Conservation (phyloP, 1,140 invertebrate genomes). For the Leptinotarsa lineolata region DNA sequence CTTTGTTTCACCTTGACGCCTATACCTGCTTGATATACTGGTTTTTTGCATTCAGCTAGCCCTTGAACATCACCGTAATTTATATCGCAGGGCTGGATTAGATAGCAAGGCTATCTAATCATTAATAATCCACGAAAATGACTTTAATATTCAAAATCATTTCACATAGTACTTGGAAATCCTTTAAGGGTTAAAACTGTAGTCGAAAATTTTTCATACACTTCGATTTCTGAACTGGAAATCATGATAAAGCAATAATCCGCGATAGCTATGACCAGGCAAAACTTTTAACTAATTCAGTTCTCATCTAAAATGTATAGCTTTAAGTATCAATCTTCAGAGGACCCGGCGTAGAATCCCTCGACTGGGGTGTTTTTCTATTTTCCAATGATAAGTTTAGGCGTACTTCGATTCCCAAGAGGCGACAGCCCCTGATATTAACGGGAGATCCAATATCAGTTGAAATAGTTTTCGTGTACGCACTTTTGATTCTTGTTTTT, state of each 20-base stretch:
- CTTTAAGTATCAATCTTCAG: constrained; percentile 24
- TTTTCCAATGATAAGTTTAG: constrained; percentile 36
- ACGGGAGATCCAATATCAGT: constrained; percentile 26
- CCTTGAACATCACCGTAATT: no score
- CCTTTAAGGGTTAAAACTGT: no score
- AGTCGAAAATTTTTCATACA: no score
- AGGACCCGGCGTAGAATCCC: neutral
- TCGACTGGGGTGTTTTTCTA: constrained; percentile 25
- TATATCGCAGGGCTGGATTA: no score
- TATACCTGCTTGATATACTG: no score
- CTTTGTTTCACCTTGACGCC: no score
- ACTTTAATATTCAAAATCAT: no score
- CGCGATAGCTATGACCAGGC: neutral
- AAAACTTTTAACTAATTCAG: constrained; percentile 29
- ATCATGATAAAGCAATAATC: neutral
- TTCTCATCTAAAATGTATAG: constrained; percentile 30
- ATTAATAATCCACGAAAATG: no score
- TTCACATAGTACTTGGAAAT: no score
- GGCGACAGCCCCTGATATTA: constrained; percentile 15
- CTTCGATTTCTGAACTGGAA: neutral
- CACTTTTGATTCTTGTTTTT: constrained; percentile 23
- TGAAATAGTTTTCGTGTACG: constrained; percentile 34
- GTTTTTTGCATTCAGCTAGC: no score
- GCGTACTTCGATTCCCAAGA: constrained; percentile 13
- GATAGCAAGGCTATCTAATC: no score